These are phyloP conservation scores for Helostoma temminkii DNA, from an alignment of 2,797 vertebrate genomes.

Conservation along the genomic window DNA sequence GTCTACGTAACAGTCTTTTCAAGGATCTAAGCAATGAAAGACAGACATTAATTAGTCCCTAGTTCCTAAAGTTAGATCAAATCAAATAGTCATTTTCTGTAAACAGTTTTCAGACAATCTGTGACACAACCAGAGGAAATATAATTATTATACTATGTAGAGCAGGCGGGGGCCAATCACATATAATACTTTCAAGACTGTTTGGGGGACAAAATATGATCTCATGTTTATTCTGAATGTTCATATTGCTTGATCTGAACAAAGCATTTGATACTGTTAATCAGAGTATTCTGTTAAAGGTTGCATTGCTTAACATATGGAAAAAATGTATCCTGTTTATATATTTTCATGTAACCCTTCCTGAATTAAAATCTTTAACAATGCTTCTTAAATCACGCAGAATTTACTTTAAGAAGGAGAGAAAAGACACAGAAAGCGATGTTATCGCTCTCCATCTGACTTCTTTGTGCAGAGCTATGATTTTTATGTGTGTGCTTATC, in stretches of 20 bases:
- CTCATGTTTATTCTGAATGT: no score
- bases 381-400: slow-evolving; percentile 17
- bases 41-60: background rate
- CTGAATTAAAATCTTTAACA: slow-evolving; percentile 27
- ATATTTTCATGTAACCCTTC: slow-evolving; percentile 12
- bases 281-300: slow-evolving; percentile 4
- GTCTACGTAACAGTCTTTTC: no score
- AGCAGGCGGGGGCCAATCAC: background rate
- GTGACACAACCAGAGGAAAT: background rate
- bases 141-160: background rate
- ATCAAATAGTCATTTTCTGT: background rate
- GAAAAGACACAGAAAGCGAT: slow-evolving; percentile 43
- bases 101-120: background rate
- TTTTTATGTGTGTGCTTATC: slow-evolving; percentile 11
- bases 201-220: no score
- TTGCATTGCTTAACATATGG: background rate
- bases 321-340: background rate
- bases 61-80: no score
- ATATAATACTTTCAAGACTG: background rate
- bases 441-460: slow-evolving; percentile 50
- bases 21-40: no score
- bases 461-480: slow-evolving; percentile 37
- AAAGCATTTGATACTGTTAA: no score
- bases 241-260: no score
- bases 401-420: slow-evolving; percentile 40